Evolutionary conservation across 37 sponge, comb jelly and placozoan genomes (phyloP).

Genomic region (Tethya wilhelma): DNA sequence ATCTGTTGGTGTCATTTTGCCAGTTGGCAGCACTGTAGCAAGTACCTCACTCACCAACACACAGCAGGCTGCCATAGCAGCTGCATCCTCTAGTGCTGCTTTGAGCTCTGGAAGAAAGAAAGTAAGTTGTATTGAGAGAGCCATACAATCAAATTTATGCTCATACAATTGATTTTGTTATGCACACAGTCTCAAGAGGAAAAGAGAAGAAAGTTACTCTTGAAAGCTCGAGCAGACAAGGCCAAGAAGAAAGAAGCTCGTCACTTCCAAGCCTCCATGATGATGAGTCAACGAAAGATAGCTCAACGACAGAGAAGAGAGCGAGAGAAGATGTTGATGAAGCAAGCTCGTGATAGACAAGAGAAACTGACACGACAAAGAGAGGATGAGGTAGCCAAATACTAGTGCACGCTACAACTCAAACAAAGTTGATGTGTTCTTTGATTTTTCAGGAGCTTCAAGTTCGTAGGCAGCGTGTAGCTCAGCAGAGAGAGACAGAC

Average conservation of each 20-base stretch:
- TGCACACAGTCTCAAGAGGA: constrained; percentile 50
- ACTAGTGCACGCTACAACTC: neutral
- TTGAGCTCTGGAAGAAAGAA: neutral
- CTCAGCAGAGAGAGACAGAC: constrained; percentile 56
- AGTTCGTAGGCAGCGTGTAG: constrained; percentile 31
- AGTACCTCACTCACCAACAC: too few relatives aligned
- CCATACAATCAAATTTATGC: neutral
- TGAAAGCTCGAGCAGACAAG: constrained; percentile 55
- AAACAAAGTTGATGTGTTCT: neutral
- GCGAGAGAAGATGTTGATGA: constrained; percentile 43
- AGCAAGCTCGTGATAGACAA: constrained; percentile 51
- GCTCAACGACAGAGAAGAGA: constrained; percentile 63
- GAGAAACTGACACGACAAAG: constrained; percentile 41
- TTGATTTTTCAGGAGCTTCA: constrained; percentile 44
- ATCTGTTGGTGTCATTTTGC: too few relatives aligned
- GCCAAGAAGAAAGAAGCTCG: constrained; percentile 41
- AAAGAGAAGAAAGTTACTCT: constrained; percentile 44
- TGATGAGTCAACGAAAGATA: constrained; percentile 45
- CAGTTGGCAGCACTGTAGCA: too few relatives aligned
- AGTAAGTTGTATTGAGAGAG: neutral
- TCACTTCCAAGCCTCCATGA: neutral
- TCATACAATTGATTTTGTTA: neutral
- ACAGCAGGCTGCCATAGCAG: constrained; percentile 1
- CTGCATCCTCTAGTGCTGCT: neutral
- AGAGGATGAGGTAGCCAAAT: constrained; percentile 39